Conservation (phyloP, 92 coral and sea anemone species). For the Blastomussa wellsi region DNA sequence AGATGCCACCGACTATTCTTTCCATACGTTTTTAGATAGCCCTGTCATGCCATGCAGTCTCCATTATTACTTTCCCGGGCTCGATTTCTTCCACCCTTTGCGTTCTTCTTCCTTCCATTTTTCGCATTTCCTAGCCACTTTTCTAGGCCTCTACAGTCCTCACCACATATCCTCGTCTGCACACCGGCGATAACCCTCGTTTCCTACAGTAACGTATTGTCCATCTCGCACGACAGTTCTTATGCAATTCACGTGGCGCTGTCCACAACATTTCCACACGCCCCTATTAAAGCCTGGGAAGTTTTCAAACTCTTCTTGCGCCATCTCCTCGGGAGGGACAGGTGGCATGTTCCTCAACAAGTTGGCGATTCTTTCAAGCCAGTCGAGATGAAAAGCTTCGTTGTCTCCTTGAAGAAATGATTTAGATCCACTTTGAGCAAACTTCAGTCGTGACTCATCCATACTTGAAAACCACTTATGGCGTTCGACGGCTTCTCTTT, state of each 20-base stretch:
- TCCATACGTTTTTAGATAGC: no score
- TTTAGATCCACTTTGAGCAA: background rate
- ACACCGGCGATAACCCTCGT: constrained; percentile 12
- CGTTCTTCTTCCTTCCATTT: no score
- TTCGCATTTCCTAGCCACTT: background rate
- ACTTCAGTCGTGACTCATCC: background rate
- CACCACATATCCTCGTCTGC: background rate
- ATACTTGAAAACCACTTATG: background rate
- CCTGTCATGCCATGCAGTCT: no score
- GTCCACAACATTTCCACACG: constrained; percentile 24
- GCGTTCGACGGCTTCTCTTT: background rate
- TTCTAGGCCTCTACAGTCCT: no score
- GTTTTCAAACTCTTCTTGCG: constrained; percentile 8
- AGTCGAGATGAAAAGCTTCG: background rate
- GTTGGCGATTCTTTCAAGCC: constrained; percentile 1
- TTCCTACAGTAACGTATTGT: constrained; percentile 3
- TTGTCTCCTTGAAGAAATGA: constrained; percentile 8
- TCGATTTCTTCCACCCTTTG: no score
- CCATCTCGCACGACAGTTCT: constrained; percentile 20
- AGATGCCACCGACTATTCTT: no score
- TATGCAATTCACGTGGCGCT: constrained; percentile 14
- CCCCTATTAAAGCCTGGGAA: constrained; percentile 31
- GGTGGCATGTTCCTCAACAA: constrained; percentile 4
- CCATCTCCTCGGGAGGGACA: background rate
- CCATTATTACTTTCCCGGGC: no score